A percentile compares a stretch with the other conserved stretches of the same genome.
phyloP scores from a whole-genome alignment of 37 sponge, comb jelly and placozoan species.

The Diacarnus erythraeanus region DNA sequence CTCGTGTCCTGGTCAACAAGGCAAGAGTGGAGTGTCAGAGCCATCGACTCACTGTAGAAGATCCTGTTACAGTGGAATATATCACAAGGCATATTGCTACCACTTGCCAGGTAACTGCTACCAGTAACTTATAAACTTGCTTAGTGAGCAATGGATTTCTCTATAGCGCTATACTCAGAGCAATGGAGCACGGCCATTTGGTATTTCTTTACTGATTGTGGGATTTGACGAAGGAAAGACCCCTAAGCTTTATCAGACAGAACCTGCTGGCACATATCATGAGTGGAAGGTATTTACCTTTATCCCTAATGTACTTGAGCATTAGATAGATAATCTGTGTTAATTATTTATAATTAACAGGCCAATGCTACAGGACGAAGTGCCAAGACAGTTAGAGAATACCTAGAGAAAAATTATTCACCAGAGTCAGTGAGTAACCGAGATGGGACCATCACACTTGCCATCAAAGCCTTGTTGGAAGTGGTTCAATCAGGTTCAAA shows the following conservation, averaged over 20 bases:
- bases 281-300: conserved; percentile 89
- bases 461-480: conserved; percentile 90
- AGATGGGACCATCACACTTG: conserved; percentile 82
- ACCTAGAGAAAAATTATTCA: conserved; percentile 93
- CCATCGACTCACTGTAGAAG: conserved; percentile 90
- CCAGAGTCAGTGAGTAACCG: conserved; percentile 77
- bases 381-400: conserved; percentile 97
- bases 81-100: conserved; percentile 91
- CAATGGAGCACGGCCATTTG: conserved; percentile 94
- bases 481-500: conserved; percentile 98
- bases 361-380: conserved; percentile 94
- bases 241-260: conserved; percentile 95
- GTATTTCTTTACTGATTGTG: conserved; percentile 90
- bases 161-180: conserved; percentile 90
- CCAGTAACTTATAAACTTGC: neutral
- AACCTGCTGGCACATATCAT: conserved; percentile 96
- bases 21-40: conserved; percentile 98
- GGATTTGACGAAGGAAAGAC: conserved; percentile 92
- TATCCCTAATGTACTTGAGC: neutral
- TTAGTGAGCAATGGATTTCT: neutral
- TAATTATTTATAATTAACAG: conserved; percentile 38
- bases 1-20: conserved; percentile 93
- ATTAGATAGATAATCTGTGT: neutral
- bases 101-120: conserved; percentile 78
- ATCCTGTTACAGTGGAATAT: conserved; percentile 97